Evolutionary conservation across 2,888 invertebrate species (phyloP).

Genomic region (Maniola hyperantus): DNA sequence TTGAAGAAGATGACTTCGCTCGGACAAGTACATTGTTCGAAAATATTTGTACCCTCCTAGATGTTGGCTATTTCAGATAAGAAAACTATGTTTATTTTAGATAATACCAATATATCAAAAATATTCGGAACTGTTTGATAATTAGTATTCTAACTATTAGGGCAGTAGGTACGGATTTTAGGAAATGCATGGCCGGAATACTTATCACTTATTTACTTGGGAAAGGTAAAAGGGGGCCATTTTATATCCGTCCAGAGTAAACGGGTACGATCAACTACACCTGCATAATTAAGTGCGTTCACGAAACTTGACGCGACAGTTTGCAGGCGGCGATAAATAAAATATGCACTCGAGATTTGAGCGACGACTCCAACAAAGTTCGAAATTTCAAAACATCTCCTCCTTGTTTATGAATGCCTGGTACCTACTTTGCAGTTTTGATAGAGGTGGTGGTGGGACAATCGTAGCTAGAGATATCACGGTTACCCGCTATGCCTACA

Average conservation of each 20-base stretch:
- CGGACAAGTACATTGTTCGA: constrained; percentile 70
- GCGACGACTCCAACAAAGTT: constrained; percentile 47
- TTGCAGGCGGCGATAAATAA: constrained; percentile 51
- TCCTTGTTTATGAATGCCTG: constrained; percentile 8
- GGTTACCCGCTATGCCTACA: no score
- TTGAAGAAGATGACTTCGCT: constrained; percentile 74
- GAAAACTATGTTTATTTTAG: constrained; percentile 18
- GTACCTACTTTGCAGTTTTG: constrained; percentile 3
- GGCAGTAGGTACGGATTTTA: background rate
- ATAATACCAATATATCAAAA: background rate
- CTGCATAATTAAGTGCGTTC: constrained; percentile 65
- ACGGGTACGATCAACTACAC: constrained; percentile 57
- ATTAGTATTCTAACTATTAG: no score
- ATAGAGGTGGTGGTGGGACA: no score
- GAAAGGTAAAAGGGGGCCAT: background rate
- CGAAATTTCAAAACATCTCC: constrained; percentile 11
- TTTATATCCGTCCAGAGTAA: constrained; percentile 52
- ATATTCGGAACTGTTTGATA: no score
- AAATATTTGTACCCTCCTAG: constrained; percentile 64
- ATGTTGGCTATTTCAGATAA: constrained; percentile 38
- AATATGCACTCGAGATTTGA: constrained; percentile 68
- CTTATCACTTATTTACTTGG: background rate
- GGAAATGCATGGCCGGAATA: background rate
- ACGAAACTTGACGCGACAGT: constrained; percentile 35
- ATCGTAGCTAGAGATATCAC: no score